Conservation (phyloP, 2,113 vertebrate species). For the Numida meleagris region DNA sequence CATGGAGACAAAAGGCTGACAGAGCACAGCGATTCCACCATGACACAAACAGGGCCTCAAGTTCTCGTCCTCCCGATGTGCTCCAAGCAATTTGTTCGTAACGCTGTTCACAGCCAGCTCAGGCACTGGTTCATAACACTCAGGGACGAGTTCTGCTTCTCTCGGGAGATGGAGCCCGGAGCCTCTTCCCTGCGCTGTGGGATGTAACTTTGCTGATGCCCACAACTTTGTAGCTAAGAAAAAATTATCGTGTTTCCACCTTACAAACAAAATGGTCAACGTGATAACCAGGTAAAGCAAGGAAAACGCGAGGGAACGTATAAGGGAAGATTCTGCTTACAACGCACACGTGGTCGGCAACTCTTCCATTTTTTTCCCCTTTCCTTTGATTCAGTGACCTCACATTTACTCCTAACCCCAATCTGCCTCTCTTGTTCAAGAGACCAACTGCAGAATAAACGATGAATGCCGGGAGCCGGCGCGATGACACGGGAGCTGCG, state of each 20-base stretch:
- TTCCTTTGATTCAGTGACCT: not conserved
- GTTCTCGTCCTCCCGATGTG: not conserved
- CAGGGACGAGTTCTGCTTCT: not conserved
- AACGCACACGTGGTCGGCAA: not conserved
- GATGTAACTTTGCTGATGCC: not conserved
- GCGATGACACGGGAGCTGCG: not conserved
- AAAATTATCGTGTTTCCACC: not conserved
- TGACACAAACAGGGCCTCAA: constrained; percentile 49
- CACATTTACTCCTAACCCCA: not conserved
- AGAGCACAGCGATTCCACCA: constrained; percentile 17
- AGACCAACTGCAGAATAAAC: not conserved
- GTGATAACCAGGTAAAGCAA: not conserved
- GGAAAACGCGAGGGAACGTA: not conserved
- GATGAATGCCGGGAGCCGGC: not conserved
- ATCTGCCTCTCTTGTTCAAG: not conserved
- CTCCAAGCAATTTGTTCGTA: constrained; percentile 23
- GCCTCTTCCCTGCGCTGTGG: not conserved
- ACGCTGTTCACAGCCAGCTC: too few species aligned
- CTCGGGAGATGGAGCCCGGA: not conserved
- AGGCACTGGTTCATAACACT: constrained; percentile 20
- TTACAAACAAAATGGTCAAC: not conserved
- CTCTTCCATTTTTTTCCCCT: not conserved
- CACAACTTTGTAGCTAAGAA: not conserved
- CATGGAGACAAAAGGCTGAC: constrained; percentile 28
- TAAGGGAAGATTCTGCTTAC: not conserved